Base-by-base conservation (phyloP, 2,797 vertebrate genomes). In the Aselliscus stoliczkanus region DNA sequence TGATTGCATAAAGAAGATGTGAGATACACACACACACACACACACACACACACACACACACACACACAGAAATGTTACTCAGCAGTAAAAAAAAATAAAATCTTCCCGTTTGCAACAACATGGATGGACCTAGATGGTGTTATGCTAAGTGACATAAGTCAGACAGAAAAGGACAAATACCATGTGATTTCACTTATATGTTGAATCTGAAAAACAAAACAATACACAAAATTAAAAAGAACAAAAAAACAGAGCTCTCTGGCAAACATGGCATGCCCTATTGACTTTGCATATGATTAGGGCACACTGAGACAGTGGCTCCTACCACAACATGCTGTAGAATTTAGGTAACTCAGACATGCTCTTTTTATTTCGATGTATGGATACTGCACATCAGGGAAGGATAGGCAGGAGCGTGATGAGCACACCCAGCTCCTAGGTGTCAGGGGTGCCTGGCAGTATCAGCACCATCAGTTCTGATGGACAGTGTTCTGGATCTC, bases 361-460 rank as follows among this genome's bases (percentile, higher is more conserved):
- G 21, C 4, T 21, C n/a, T 64, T 50, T 52, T 27, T 21, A 25
- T 25, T 77, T 27, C 39, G 37, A 17, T 4, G 1, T 39, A 6
- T 27, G 25, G 25, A 47, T 73, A 10, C 27, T 31, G 27, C 47
- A 14, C 15, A 21, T 50, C 13, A 2, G n/a, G 44, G 50, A 44
- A 70, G 58, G 44, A 27, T 0, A 58, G 25, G 37, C 44, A 79
- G 39, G 65, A 21, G n/a, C 58, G 8, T 7, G 27, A 73, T 29
- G 37, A 23, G 14, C n/a, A 8, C 1, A 23, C 4, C 15, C 47
- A 12, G 13, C 37, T 76, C n/a, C 1, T 0, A 2, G 18, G 20
- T 18, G 21, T 31, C 50, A 79, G 37, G 11, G 64, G 34, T 12
- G 5, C 73, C 34, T 3, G 1, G 10, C 29, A 12, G 21, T 29